phyloP scores from a whole-genome alignment of 2,888 invertebrate species.

The Drosophila paramelanica region DNA sequence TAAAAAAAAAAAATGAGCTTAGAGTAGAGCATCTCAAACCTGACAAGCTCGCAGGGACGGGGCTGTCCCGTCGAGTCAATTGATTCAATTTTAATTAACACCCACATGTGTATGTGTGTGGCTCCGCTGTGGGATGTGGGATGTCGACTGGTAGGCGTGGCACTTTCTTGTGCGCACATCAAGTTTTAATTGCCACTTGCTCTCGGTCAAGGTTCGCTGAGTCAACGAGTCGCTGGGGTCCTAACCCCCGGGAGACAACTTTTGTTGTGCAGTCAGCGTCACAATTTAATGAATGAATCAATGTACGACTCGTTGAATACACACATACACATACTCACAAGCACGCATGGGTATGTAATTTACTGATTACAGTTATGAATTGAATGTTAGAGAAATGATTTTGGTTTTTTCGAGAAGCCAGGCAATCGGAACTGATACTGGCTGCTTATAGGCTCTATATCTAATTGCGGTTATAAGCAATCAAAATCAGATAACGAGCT shows the following conservation, averaged over 20 bases:
- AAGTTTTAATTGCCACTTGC: conserved; percentile 70
- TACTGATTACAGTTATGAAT: conserved; percentile 44
- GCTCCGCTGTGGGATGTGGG: conserved; percentile 3
- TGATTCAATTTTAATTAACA: conserved; percentile 75
- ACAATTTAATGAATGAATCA: conserved; percentile 73
- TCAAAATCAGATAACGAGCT: conserved; percentile 22
- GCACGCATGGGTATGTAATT: conserved; percentile 17
- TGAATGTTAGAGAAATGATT: conserved; percentile 7
- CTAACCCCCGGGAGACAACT: conserved; percentile 42
- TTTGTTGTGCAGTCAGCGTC: conserved; percentile 60
- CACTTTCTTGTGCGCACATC: conserved; percentile 20
- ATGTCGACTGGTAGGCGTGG: conserved; percentile 33
- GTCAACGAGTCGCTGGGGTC: conserved; percentile 47
- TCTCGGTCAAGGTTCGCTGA: conserved; percentile 72
- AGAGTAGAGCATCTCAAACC: conserved; percentile 8
- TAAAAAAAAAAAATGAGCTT: conserved; percentile 10
- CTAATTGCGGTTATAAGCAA: conserved; percentile 26
- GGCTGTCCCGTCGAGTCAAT: conserved; percentile 46
- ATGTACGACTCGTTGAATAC: conserved; percentile 37
- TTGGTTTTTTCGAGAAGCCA: conserved; percentile 20
- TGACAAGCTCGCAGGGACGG: neutral
- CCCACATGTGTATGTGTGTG: conserved; percentile 41
- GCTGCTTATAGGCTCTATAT: conserved; percentile 14
- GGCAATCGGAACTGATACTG: conserved; percentile 23
- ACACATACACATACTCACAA: conserved; percentile 25